Percentiles rank a stretch among this genome's conserved stretches.
These are phyloP conservation scores for Euzophera pinguis DNA, from an alignment of 2,888 invertebrate genomes.

Conservation along the genomic window DNA sequence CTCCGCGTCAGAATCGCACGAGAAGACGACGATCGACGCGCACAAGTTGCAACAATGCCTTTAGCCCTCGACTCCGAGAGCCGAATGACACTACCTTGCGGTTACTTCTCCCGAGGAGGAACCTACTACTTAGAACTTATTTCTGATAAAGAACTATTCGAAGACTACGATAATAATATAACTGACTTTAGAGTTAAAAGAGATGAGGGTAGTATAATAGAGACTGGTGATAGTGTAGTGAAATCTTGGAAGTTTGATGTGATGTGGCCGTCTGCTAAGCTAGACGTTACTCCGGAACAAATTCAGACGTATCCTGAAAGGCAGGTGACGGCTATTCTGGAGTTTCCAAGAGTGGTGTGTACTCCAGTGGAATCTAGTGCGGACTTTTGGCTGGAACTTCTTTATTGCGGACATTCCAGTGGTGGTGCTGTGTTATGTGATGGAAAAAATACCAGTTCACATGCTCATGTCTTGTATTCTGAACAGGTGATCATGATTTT, in stretches of 20 bases:
- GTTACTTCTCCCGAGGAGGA: slow-evolving; percentile 86
- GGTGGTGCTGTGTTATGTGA: slow-evolving; percentile 85
- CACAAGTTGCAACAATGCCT: slow-evolving; percentile 65
- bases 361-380: slow-evolving; percentile 80
- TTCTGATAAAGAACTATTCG: slow-evolving; percentile 52
- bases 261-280: slow-evolving; percentile 87
- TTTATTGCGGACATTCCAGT: slow-evolving; percentile 86
- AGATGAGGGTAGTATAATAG: slow-evolving; percentile 59
- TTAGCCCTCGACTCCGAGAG: slow-evolving; percentile 72
- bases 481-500: slow-evolving; percentile 81
- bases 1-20: slow-evolving; percentile 68
- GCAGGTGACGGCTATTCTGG: slow-evolving; percentile 85
- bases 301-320: slow-evolving; percentile 89
- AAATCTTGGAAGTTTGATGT: slow-evolving; percentile 85
- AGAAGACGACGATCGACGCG: slow-evolving; percentile 68
- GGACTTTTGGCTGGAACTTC: slow-evolving; percentile 88
- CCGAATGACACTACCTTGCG: slow-evolving; percentile 82
- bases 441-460: slow-evolving; percentile 73
- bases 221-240: slow-evolving; percentile 62
- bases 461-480: slow-evolving; percentile 84
- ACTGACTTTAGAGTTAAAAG: slow-evolving; percentile 39
- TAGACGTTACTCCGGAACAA: slow-evolving; percentile 86
- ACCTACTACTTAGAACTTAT: slow-evolving; percentile 70
- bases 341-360: slow-evolving; percentile 87
- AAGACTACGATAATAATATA: slow-evolving; percentile 41